Evolutionary conservation across 2,113 vertebrate species (phyloP), one percentile per base, ranked within the genome.

Genomic region (Rhinoderma darwinii): DNA sequence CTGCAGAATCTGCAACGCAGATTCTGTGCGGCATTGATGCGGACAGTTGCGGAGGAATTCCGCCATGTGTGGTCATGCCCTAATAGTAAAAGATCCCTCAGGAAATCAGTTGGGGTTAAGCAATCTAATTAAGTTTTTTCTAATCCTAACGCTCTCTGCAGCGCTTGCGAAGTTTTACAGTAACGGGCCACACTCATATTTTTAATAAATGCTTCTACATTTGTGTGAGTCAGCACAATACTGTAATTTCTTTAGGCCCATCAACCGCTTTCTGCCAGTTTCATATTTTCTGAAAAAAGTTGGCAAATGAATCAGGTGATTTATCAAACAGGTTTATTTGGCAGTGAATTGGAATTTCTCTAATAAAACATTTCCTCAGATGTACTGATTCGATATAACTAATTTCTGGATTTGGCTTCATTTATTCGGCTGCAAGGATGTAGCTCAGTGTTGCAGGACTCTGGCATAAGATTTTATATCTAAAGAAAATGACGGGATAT

Each of bases 281-380:
- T 75, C 86, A 87, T 87, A 87, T 87, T 87, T 87, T 87, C 86
- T 63, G 86, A 82, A 75, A 75, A 61, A 82, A 61, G 51, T 50
- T 87, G 78, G 78, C 86, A 87, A 82, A 87, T 82, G 68, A 63
- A 82, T 6, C 86, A 47, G 70, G 68, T 39, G 79, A 87, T 87
- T 61, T 81, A 87, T 87, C 86, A 87, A 75, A 20, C 86, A 63
- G 66, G 75, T 50, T 59, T 44, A 75, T 39, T 70, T 87, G 86
- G 86, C 79, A 74, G 75, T 70, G 84, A 80, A 80, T 79, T 79
- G 80, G 76, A 80, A 39, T 63, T 85, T 50, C 56, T 66, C 73
- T 85, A 70, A 87, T 87, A 82, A 87, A 87, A 80, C 63, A 87
- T 87, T 82, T 87, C 47, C 51, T 82, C 78, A 72, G 39, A 54